A percentile compares a stretch with the other conserved stretches of the same genome.
These are phyloP conservation scores for Poeciliopsis presidionis DNA, from an alignment of 2,797 vertebrate species.

Conservation along the genomic window DNA sequence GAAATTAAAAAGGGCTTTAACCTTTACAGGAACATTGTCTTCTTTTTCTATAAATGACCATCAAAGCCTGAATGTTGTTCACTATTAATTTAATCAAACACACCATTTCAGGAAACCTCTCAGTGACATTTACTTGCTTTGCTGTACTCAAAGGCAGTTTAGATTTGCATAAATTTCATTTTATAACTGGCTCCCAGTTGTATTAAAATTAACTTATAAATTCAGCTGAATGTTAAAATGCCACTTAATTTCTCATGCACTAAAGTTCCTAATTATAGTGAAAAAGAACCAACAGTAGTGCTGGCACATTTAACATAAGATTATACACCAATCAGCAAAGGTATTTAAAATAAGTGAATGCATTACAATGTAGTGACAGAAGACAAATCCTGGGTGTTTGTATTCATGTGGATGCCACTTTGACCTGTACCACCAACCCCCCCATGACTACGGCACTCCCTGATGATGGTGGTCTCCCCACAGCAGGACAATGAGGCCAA, in stretches of 20 bases:
- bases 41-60: background rate
- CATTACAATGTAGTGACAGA: background rate
- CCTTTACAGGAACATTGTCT: background rate
- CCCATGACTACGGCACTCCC: slow-evolving; percentile 2
- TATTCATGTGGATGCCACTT: slow-evolving; percentile 14
- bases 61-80: too few species aligned
- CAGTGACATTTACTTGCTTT: slow-evolving; percentile 10
- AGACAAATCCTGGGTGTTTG: background rate
- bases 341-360: background rate
- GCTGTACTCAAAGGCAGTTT: background rate
- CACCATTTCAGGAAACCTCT: background rate
- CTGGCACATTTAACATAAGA: background rate
- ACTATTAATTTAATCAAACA: background rate
- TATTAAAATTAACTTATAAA: slow-evolving; percentile 7
- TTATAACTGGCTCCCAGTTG: background rate
- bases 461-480: slow-evolving; percentile 1
- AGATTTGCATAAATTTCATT: background rate
- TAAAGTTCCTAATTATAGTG: background rate
- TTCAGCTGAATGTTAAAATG: slow-evolving; percentile 6
- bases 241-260: background rate
- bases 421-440: slow-evolving; percentile 1
- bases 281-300: background rate
- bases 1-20: background rate
- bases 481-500: slow-evolving; percentile 14
- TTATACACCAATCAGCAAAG: background rate